Conservation (phyloP, 2,888 invertebrate genomes). For the Cloeon dipterum region DNA sequence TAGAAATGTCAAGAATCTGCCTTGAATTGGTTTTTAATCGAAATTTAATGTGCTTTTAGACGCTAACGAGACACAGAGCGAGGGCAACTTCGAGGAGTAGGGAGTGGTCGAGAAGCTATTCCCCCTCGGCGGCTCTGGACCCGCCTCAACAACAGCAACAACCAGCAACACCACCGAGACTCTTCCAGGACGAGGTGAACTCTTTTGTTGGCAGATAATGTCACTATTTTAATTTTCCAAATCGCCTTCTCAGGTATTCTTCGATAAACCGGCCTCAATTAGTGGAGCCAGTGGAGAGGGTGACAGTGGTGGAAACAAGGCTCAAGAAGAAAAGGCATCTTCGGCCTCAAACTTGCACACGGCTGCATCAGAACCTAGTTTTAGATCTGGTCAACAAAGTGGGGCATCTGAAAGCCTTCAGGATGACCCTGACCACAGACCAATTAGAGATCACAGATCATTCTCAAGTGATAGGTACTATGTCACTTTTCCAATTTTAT, state of each 20-base stretch:
- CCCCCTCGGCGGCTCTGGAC: conserved; percentile 17
- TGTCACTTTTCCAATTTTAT: background rate
- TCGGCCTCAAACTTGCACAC: no score
- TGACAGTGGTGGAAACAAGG: no score
- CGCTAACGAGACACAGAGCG: conserved; percentile 34
- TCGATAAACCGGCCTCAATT: no score
- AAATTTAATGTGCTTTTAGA: conserved; percentile 18
- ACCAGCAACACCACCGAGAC: conserved; percentile 1
- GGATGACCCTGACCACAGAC: background rate
- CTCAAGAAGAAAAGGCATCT: no score
- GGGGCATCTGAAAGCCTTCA: no score
- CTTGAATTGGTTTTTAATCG: background rate
- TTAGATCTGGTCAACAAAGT: no score
- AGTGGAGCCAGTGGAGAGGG: no score
- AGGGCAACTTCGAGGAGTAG: conserved; percentile 29
- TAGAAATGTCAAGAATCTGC: no score
- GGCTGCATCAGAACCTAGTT: no score
- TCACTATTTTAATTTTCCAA: no score
- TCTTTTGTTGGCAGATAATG: no score
- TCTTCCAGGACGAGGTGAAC: background rate
- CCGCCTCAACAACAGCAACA: conserved; percentile 3
- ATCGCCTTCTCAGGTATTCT: no score
- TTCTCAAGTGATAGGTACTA: background rate
- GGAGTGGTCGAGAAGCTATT: conserved; percentile 52
- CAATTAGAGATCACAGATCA: background rate